Evolutionary conservation across 2,888 invertebrate genomes (phyloP).

Genomic region (Perizoma flavofasciatum): DNA sequence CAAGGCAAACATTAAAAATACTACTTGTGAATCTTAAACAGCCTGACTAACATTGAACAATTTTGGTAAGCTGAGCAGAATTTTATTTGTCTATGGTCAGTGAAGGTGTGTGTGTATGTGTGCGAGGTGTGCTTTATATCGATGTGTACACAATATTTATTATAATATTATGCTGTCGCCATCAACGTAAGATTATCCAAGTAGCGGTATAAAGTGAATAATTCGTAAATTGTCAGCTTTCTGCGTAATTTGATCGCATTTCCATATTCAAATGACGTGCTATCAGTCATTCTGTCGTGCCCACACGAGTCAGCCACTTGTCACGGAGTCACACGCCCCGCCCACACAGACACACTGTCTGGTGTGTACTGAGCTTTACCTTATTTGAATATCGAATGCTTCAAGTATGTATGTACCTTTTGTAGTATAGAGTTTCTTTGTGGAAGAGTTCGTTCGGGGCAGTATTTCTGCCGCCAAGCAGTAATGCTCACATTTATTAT

Average conservation of each 20-base stretch:
- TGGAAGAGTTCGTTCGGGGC: conserved; percentile 24
- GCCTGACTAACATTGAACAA: too few species aligned
- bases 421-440: background rate
- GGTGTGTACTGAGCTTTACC: conserved; percentile 33
- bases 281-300: conserved; percentile 38
- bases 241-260: conserved; percentile 28
- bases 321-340: conserved; percentile 43
- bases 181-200: too few species aligned
- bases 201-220: conserved; percentile 1
- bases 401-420: background rate
- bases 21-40: too few species aligned
- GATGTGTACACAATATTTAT: too few species aligned
- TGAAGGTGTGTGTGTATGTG: too few species aligned
- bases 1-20: too few species aligned
- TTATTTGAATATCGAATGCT: conserved; percentile 27
- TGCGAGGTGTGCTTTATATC: too few species aligned
- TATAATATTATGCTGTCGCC: too few species aligned
- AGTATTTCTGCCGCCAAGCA: too few species aligned
- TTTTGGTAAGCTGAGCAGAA: too few species aligned
- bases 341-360: conserved; percentile 50
- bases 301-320: conserved; percentile 32
- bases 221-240: conserved; percentile 21
- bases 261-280: conserved; percentile 34
- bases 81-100: too few species aligned
- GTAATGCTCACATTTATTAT: too few species aligned